These are phyloP conservation scores for Amphipoea oculea DNA, from an alignment of 2,888 invertebrate genomes.

Conservation along the genomic window DNA sequence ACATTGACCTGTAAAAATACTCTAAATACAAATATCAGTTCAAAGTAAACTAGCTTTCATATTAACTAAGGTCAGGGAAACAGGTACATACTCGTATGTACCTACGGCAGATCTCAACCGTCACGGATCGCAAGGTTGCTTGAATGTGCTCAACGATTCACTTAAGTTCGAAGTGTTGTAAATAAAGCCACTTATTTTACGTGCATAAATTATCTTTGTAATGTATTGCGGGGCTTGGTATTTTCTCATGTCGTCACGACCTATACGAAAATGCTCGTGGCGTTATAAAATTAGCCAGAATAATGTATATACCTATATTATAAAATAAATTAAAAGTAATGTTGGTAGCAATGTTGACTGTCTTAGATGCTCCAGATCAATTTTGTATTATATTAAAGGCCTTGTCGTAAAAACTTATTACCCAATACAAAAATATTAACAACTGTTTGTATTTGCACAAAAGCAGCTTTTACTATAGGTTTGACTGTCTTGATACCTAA, in stretches of 20 bases:
- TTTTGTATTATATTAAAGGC: neutral
- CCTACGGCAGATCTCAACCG: neutral
- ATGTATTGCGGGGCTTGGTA: neutral
- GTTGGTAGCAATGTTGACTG: no score
- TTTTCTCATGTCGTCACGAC: conserved; percentile 9
- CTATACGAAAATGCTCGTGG: neutral
- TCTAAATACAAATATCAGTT: neutral
- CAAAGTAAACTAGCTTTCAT: conserved; percentile 27
- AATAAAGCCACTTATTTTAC: conserved; percentile 49
- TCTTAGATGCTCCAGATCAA: no score
- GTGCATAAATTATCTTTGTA: conserved; percentile 31
- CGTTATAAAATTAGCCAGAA: neutral
- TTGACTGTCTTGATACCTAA: neutral
- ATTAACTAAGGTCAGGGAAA: conserved; percentile 45
- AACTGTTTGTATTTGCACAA: neutral
- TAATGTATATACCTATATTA: no score
- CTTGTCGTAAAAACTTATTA: neutral
- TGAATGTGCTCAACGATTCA: conserved; percentile 32
- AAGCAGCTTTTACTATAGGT: neutral
- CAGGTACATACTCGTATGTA: neutral
- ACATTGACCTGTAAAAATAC: neutral
- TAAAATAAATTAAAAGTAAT: no score
- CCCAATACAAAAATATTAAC: neutral
- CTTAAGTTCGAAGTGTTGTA: conserved; percentile 28
- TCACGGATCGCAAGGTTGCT: conserved; percentile 48